Conservation (phyloP, 2,797 vertebrate genomes). For the Neostethus bicornis region DNA sequence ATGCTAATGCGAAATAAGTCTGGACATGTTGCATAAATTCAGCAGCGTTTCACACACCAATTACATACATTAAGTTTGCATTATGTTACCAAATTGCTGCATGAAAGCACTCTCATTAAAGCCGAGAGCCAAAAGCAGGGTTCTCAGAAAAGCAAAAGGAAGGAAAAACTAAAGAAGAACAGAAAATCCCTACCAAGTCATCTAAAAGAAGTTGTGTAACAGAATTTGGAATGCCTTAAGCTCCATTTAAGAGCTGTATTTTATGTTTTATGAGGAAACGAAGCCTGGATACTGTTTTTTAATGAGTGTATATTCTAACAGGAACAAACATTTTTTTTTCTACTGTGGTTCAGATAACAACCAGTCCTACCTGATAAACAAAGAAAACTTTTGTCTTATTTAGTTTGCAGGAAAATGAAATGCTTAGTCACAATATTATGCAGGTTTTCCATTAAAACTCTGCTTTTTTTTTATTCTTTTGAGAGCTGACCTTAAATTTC, state of each 20-base stretch:
- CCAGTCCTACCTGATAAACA: slow-evolving; percentile 36
- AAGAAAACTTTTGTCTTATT: slow-evolving; percentile 32
- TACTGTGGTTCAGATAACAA: slow-evolving; percentile 34
- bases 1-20: slow-evolving; percentile 38
- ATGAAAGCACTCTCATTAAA: slow-evolving; percentile 45
- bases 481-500: slow-evolving; percentile 50
- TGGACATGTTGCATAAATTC: slow-evolving; percentile 54
- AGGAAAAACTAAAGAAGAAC: slow-evolving; percentile 14
- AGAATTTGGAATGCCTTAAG: slow-evolving; percentile 51
- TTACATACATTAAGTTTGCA: slow-evolving; percentile 47
- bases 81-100: slow-evolving; percentile 32
- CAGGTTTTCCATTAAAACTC: slow-evolving; percentile 31
- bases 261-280: slow-evolving; percentile 60
- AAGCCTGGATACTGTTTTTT: slow-evolving; percentile 48
- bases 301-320: slow-evolving; percentile 32
- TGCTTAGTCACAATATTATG: slow-evolving; percentile 30
- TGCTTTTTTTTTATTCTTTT: slow-evolving; percentile 21
- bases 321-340: slow-evolving; percentile 37
- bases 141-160: slow-evolving; percentile 40
- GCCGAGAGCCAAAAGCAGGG: slow-evolving; percentile 56
- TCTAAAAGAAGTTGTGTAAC: slow-evolving; percentile 59
- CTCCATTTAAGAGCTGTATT: slow-evolving; percentile 57
- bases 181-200: slow-evolving; percentile 26
- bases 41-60: slow-evolving; percentile 49
- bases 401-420: slow-evolving; percentile 27